Conservation (phyloP, 2,888 invertebrate species). For the Cybosia mesomella region DNA sequence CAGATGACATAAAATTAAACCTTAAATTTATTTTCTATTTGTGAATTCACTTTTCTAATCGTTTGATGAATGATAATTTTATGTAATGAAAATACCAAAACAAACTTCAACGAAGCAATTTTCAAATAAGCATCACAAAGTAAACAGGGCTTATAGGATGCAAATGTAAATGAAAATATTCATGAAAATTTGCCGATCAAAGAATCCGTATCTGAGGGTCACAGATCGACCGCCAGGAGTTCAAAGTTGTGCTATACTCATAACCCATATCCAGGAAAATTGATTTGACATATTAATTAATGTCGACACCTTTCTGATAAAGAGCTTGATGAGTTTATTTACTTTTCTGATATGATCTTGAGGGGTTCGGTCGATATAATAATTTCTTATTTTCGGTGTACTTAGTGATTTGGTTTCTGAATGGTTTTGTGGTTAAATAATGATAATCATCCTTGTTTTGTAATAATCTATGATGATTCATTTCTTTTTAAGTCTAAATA, state of each 20-base stretch:
- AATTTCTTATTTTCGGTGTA: neutral
- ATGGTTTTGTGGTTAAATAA: neutral
- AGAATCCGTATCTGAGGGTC: slow-evolving; percentile 34
- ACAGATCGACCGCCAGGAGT: slow-evolving; percentile 27
- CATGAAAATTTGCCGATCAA: slow-evolving; percentile 57
- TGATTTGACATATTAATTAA: slow-evolving; percentile 36
- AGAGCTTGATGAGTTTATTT: slow-evolving; percentile 19
- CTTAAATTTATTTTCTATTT: neutral
- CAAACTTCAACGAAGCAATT: slow-evolving; percentile 40
- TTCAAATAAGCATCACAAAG: slow-evolving; percentile 40
- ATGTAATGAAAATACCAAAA: neutral
- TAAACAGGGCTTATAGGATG: slow-evolving; percentile 53
- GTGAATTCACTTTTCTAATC: neutral
- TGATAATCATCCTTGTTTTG: too few species aligned
- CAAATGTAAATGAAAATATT: slow-evolving; percentile 63
- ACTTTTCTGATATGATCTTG: slow-evolving; percentile 14
- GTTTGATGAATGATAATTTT: neutral
- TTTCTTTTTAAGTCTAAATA: too few species aligned
- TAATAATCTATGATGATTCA: too few species aligned
- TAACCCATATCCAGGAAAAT: slow-evolving; percentile 23
- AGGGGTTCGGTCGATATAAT: neutral
- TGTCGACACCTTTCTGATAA: slow-evolving; percentile 16
- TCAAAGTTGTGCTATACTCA: slow-evolving; percentile 31
- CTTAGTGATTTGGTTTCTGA: neutral
- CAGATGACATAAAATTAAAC: neutral